These are phyloP conservation scores for Eufriesea mexicana DNA, from an alignment of 1,140 invertebrate species.

Conservation along the genomic window DNA sequence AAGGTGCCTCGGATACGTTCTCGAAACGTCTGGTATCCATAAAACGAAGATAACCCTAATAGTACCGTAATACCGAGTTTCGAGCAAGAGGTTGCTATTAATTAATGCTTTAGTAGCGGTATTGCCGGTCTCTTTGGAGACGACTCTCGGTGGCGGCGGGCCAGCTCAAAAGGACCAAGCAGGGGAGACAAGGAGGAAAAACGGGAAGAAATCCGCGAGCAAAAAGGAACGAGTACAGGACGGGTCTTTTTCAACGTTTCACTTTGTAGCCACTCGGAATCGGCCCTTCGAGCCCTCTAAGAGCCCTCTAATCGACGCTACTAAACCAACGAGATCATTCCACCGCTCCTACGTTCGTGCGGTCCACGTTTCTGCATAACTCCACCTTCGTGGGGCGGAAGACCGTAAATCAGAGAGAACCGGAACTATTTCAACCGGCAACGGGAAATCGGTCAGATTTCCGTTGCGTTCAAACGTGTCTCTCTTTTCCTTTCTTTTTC, in stretches of 20 bases:
- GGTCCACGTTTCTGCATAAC: slow-evolving; percentile 62
- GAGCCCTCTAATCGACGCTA: slow-evolving; percentile 68
- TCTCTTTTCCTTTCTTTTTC: too few relatives aligned
- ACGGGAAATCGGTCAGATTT: background rate
- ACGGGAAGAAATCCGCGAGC: background rate
- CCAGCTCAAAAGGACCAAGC: slow-evolving; percentile 14
- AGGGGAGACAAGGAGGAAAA: background rate
- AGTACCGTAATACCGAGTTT: slow-evolving; percentile 58
- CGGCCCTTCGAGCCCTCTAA: slow-evolving; percentile 55
- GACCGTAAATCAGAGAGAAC: slow-evolving; percentile 50
- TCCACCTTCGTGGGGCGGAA: slow-evolving; percentile 20
- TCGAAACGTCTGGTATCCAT: slow-evolving; percentile 58
- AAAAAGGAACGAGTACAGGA: background rate
- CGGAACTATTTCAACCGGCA: background rate
- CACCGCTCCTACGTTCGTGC: slow-evolving; percentile 31
- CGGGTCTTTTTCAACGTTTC: slow-evolving; percentile 56
- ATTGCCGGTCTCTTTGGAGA: slow-evolving; percentile 48
- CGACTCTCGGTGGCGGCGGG: slow-evolving; percentile 37
- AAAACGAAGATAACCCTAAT: slow-evolving; percentile 61
- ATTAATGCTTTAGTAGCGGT: slow-evolving; percentile 66
- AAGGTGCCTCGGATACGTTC: slow-evolving; percentile 45
- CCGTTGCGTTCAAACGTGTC: background rate
- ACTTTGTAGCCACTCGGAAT: slow-evolving; percentile 63
- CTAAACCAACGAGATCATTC: slow-evolving; percentile 67
- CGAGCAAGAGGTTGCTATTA: slow-evolving; percentile 65